Conservation (phyloP, 2,797 vertebrate species). For the Pterois miles region DNA sequence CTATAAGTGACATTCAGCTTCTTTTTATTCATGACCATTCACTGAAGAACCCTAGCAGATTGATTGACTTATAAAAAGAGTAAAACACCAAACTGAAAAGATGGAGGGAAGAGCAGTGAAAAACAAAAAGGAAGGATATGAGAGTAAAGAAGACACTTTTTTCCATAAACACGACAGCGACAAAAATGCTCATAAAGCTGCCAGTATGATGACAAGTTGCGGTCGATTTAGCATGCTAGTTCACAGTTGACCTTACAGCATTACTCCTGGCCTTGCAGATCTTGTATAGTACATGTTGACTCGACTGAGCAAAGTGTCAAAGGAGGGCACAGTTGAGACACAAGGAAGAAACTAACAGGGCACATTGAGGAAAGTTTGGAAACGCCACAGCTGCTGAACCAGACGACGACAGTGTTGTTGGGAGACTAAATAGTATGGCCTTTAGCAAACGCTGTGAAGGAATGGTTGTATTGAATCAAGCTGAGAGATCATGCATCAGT, state of each 20-base stretch:
- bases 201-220: background rate
- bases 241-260: background rate
- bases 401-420: background rate
- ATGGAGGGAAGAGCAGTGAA: background rate
- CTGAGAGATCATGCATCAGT: background rate
- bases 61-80: background rate
- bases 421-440: background rate
- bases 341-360: background rate
- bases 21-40: constrained; percentile 44
- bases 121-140: background rate
- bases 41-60: constrained; percentile 3
- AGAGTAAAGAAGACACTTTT: background rate
- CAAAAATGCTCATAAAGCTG: constrained; percentile 1
- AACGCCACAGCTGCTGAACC: too few species aligned
- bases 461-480: too few species aligned
- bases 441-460: background rate
- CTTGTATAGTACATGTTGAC: background rate
- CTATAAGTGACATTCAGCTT: background rate
- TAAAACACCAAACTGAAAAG: background rate
- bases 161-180: background rate
- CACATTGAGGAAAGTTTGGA: too few species aligned
- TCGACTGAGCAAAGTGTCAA: background rate
- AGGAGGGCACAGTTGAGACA: background rate
- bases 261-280: background rate
- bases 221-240: background rate